Evolutionary conservation across 2,113 vertebrate genomes (phyloP), one percentile per base, ranked within the genome.

Genomic region (Mohoua ochrocephala): DNA sequence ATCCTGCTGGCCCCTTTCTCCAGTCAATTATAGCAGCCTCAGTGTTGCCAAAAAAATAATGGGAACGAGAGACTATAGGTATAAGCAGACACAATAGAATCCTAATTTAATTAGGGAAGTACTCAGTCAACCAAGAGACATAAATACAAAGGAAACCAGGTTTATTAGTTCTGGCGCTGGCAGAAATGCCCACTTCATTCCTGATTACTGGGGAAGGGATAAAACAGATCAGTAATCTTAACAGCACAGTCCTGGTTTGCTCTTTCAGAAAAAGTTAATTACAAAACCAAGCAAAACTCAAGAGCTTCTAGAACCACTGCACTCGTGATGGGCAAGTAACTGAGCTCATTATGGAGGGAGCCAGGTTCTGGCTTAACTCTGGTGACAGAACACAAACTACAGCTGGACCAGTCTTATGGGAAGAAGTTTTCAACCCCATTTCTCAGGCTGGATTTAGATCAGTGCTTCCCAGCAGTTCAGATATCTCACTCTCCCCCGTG

Each of bases 31-130:
- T 3, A 91, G 83, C 89, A 93, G 64, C 73, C 73, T 78, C 68
- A 30, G 7, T 6, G 33, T 12, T 95, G 93, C 80, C 91, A 95
- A 92, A 54, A 89, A 92, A 67, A 64, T 71, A 95, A 93, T 59
- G 54, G 39, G 30, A 93, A 56, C 47, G 83, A 93, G 64, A 92
- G 64, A 81, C 89, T 89, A 92, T 52, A 95, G 91, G 95, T 95
- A 86, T 87, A 95, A 93, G 91, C 89, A 93, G 93, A 86, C 54
- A 89, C 81, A 95, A 96, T 50, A 97, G 86, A 95, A 89, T 68
- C 60, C 65, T 87, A 89, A 95, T 95, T 96, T 93, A 97, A 97
- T 97, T 95, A 95, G 64, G 60, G 80, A 92, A 89, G 76, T 81
- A 95, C 42, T 95, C 93, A 95, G 92, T 95, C 96, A 95, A 92